Conservation (phyloP, 2,797 vertebrate genomes). For the Phataginus tricuspis region DNA sequence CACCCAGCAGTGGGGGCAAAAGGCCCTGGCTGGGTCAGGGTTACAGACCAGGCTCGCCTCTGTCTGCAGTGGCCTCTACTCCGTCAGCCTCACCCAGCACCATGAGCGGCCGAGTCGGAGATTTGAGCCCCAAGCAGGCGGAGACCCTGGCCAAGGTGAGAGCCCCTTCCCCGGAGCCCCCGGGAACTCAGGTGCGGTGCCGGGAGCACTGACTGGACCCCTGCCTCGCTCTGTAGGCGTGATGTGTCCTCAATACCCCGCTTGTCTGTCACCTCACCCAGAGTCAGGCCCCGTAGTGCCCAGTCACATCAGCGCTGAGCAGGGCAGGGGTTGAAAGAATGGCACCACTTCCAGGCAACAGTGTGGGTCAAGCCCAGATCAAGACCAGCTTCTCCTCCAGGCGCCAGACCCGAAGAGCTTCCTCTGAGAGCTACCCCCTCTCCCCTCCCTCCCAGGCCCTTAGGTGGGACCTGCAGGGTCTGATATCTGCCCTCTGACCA, state of each 20-base stretch:
- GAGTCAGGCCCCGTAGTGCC: not conserved
- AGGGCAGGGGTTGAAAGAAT: too few relatives aligned
- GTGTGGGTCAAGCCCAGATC: not conserved
- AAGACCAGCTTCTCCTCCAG: not conserved
- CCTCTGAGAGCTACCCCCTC: not conserved
- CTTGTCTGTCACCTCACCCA: not conserved
- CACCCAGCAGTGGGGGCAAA: slow-evolving; percentile 66
- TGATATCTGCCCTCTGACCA: not conserved
- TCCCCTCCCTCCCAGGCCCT: not conserved
- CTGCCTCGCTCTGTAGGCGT: not conserved
- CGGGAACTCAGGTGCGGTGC: not conserved
- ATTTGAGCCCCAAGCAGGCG: slow-evolving; percentile 92
- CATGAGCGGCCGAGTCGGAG: slow-evolving; percentile 93
- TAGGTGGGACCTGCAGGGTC: not conserved
- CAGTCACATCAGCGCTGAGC: not conserved
- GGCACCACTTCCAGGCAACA: not conserved
- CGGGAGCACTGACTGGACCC: not conserved
- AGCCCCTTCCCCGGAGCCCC: not conserved
- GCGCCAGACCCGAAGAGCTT: not conserved
- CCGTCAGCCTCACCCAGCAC: not conserved
- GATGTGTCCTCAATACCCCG: not conserved
- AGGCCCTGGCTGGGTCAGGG: not conserved
- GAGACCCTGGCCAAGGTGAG: slow-evolving; percentile 91
- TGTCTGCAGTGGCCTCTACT: not conserved
- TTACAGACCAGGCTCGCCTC: not conserved